Percentiles rank a stretch among this genome's conserved stretches.
phyloP scores from a whole-genome alignment of 2,113 vertebrate genomes.

The Calidris pugnax region DNA sequence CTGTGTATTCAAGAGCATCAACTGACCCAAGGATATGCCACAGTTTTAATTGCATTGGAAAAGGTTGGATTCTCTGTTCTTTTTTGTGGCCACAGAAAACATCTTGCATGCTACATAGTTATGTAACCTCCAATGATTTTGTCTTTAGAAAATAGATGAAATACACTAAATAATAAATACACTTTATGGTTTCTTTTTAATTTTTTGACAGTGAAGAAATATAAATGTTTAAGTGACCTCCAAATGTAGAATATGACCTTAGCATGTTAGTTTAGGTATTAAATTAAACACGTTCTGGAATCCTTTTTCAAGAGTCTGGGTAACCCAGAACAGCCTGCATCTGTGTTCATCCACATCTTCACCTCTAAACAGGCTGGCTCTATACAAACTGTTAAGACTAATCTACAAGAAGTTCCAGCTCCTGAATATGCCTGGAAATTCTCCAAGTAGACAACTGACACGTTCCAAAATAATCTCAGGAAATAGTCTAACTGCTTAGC shows the following conservation, averaged over 20 bases:
- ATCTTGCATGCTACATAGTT: not conserved
- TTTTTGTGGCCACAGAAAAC: not conserved
- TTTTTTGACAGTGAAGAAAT: not conserved
- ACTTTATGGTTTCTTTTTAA: not conserved
- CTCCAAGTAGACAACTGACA: not conserved
- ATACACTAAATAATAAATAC: not conserved
- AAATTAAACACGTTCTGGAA: not conserved
- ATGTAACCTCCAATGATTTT: not conserved
- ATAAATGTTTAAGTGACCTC: not conserved
- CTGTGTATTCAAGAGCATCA: not conserved
- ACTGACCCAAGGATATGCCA: not conserved
- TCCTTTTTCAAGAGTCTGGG: not conserved
- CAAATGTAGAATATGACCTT: not conserved
- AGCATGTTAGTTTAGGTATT: not conserved
- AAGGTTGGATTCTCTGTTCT: not conserved
- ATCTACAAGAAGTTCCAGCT: not conserved
- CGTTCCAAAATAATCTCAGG: not conserved
- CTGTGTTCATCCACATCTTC: not conserved
- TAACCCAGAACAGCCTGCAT: not conserved
- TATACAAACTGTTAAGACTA: not conserved
- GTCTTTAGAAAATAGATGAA: not conserved
- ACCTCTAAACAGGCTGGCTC: not conserved
- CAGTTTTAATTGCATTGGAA: not conserved
- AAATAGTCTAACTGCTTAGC: not conserved
- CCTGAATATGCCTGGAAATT: not conserved